Base-by-base conservation (phyloP, 2,113 vertebrate species). In the Leucopsar rothschildi region DNA sequence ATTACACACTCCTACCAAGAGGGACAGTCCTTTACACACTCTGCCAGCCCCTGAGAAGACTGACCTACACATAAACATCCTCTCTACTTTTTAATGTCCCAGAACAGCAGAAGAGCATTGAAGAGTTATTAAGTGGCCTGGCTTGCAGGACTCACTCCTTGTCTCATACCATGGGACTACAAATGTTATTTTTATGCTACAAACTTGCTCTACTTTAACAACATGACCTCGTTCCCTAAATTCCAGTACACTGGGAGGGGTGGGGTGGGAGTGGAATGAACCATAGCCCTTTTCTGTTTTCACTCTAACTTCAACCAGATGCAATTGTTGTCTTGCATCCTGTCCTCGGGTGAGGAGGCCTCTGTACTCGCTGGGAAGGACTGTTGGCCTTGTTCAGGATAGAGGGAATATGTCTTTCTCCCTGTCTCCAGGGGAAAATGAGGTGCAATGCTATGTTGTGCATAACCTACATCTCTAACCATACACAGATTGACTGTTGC, bases 241-340 rank as follows among this genome's bases (percentile, higher is more conserved):
- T 60, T 93, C 60, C 21, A 47, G 12, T 5, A 23, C 9, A 61
- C 17, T 35, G 8, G 11, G 5, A n/a, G 8, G 8, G 11, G 8
- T 11, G 18, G 11, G 15, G 39, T 11, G 29, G 6, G 7, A 7
- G 24, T 1, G 0, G 4, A 80, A 61, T 2, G 4, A 63, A 56
- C 23, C 31, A 37, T 17, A 49, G 42, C 10, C 81, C 24, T 61
- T 40, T 63, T 52, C 18, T 79, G 55, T 73, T 91, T 76, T 53
- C 40, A 45, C 22, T 88, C 37, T 60, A 59, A 42, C 24, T 65
- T 86, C 35, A 92, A 59, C 12, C 56, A 81, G 28, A 13, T 33
- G 20, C 27, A 78, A 31, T 65, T 45, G 24, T 12, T 40, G 49
- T 64, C 35, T 56, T 10, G 1, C 1, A 5, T 52, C 50, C 31